Evolutionary conservation across 2,113 vertebrate genomes (phyloP), one percentile per base, ranked within the genome.

Genomic region (Rostratula benghalensis): DNA sequence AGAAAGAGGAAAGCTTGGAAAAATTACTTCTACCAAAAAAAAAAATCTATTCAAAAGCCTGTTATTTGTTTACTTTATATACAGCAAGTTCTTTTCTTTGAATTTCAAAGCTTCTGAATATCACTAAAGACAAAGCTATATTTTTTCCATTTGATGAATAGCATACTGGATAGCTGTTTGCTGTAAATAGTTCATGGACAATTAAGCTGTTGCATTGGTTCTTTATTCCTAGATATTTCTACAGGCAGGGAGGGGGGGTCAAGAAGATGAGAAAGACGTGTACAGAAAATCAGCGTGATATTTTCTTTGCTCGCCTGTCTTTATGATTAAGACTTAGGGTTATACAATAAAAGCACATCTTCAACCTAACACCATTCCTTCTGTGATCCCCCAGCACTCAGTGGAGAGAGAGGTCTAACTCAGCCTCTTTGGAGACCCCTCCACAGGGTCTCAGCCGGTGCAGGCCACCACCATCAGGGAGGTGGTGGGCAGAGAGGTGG

Each of bases 171-270:
- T 89, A 91, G 16, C 53, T 65, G 7, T 67, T 85, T 77, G 35
- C 37, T 67, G 6, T 54, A 90, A 77, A 70, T 50, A 74, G 28
- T 70, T 92, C 28, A 37, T 5, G 57, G 37, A n/a, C 51, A 89
- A 50, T n/a, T 18, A 77, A 95, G 70, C 11, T 10, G 23, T 74
- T 73, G n/a, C 60, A 67, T 5, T 41, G 28, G 35, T 10, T 85
- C 15, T 93, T 88, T 65, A 48, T 83, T 80, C 19, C 71, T 54
- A 63, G 50, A 67, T 53, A 83, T 53, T 83, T 30, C 53, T 24
- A 50, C 24, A 39, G 19, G 11, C 8, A 20, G 20, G 46, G 33
- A 25, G 9, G 5, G 5, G 3, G 5, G 4, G 1, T 0, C 0
- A 3, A 8, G 22, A 65, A 46, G 13, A 53, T 33, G 16, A 84